Percentiles rank a stretch among this genome's conserved stretches.
phyloP scores from a whole-genome alignment of 2,113 vertebrate species.

The Sturnira hondurensis region DNA sequence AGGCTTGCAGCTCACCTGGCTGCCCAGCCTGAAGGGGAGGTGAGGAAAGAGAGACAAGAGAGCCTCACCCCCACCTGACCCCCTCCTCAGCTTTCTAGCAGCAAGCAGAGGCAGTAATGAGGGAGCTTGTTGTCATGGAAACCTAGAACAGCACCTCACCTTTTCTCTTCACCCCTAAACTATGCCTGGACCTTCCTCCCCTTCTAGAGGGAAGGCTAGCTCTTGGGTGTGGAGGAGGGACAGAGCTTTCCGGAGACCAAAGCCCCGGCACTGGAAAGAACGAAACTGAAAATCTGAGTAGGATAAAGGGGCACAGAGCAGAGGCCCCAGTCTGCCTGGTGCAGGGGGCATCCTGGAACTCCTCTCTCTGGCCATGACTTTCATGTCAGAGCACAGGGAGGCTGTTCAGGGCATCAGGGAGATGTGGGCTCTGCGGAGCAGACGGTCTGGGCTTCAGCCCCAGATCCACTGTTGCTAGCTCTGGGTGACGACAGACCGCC shows the following conservation, averaged over 20 bases:
- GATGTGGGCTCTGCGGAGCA: background rate
- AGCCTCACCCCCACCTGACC: background rate
- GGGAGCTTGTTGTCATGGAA: conserved; percentile 32
- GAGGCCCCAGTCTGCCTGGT: background rate
- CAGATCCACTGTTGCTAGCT: background rate
- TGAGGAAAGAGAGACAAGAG: background rate
- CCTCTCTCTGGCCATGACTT: background rate
- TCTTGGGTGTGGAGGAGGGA: background rate
- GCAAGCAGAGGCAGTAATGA: background rate
- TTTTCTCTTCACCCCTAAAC: background rate
- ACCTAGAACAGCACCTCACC: background rate
- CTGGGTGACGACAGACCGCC: background rate
- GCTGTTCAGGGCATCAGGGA: background rate
- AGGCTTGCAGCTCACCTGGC: background rate
- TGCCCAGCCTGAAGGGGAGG: background rate
- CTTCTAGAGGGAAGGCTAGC: background rate
- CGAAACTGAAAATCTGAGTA: background rate
- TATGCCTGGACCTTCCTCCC: background rate
- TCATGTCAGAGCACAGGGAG: background rate
- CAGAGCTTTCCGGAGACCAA: background rate
- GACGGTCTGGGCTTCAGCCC: background rate
- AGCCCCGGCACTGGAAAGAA: background rate
- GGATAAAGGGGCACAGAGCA: background rate
- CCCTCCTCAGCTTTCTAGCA: background rate
- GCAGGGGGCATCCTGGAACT: background rate